These are phyloP conservation scores for Armadillidium nasatum DNA, from an alignment of 1,140 invertebrate species.

Conservation along the genomic window DNA sequence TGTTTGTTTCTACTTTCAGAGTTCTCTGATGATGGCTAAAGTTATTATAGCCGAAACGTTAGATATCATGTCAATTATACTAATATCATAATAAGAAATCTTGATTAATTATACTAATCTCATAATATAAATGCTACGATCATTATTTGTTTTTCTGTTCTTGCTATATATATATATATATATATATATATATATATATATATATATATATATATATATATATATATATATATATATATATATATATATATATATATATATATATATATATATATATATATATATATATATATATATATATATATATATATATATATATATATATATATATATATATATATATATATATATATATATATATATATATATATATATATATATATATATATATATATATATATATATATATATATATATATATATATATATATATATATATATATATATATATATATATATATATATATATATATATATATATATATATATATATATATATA, in stretches of 20 bases:
- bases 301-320: not conserved
- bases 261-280: not conserved
- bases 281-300: conserved; percentile 13
- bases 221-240: not conserved
- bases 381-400: not conserved
- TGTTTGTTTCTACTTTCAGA: too few relatives aligned
- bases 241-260: not conserved
- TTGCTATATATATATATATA: not conserved
- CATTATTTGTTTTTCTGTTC: too few relatives aligned
- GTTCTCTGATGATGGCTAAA: too few relatives aligned
- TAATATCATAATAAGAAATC: too few relatives aligned
- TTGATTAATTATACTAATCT: too few relatives aligned
- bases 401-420: not conserved
- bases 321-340: not conserved
- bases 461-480: not conserved
- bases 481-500: not conserved
- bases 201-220: conserved; percentile 1
- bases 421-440: not conserved
- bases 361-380: not conserved
- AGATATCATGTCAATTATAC: too few relatives aligned
- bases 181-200: conserved; percentile 1
- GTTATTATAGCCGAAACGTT: too few relatives aligned
- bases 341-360: conserved; percentile 13
- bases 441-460: conserved; percentile 12
- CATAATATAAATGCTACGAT: too few relatives aligned